phyloP scores from a whole-genome alignment of 2,888 invertebrate species.

The Chrysopilus asiliformis region DNA sequence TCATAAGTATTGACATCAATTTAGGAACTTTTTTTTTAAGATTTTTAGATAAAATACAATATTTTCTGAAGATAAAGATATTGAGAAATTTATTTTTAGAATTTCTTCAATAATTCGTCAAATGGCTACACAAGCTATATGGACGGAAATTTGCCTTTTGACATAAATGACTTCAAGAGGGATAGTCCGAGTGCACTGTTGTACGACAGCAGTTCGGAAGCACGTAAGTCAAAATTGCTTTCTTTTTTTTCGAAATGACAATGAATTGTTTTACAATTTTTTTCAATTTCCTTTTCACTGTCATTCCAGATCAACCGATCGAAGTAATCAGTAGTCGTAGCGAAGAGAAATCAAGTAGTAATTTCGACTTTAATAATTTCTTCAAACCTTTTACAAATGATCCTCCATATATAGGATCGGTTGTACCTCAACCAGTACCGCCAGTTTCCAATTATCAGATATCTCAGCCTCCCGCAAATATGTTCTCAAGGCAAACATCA shows the following conservation, averaged over 20 bases:
- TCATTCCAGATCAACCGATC: slow-evolving; percentile 41
- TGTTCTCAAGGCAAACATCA: slow-evolving; percentile 4
- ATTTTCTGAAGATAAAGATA: background rate
- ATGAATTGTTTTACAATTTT: too few species aligned
- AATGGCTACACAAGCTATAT: slow-evolving; percentile 52
- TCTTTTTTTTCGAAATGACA: too few species aligned
- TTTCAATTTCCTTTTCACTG: too few species aligned
- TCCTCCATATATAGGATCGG: slow-evolving; percentile 20
- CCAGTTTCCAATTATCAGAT: slow-evolving; percentile 14
- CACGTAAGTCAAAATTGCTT: too few species aligned
- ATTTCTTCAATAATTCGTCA: slow-evolving; percentile 25
- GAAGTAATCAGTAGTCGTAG: slow-evolving; percentile 45
- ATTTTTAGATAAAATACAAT: background rate
- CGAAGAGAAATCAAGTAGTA: slow-evolving; percentile 37
- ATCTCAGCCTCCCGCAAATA: slow-evolving; percentile 6
- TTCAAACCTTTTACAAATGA: slow-evolving; percentile 36
- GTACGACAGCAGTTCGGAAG: slow-evolving; percentile 5
- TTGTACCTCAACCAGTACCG: slow-evolving; percentile 22
- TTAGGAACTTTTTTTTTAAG: too few species aligned
- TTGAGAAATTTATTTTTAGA: slow-evolving; percentile 17
- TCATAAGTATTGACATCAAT: too few species aligned
- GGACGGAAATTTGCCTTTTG: slow-evolving; percentile 48
- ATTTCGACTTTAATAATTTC: slow-evolving; percentile 32
- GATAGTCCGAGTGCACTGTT: slow-evolving; percentile 19
- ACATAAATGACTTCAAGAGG: slow-evolving; percentile 36